Evolutionary conservation across 2,888 invertebrate genomes (phyloP).

Genomic region (Hyposoter didymator): DNA sequence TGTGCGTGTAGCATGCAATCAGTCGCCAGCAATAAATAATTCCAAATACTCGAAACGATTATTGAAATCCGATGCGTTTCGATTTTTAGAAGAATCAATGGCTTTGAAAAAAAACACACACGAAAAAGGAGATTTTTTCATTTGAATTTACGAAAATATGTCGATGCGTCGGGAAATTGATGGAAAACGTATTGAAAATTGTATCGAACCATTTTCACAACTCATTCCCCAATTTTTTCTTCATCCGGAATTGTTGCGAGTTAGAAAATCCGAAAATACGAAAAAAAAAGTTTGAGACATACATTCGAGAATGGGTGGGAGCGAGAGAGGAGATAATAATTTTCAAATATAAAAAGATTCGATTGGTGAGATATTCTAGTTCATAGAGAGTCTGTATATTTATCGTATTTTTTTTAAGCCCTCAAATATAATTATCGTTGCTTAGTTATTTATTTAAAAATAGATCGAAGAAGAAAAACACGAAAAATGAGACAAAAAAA

Average conservation of each 20-base stretch:
- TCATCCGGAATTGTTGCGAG: not conserved
- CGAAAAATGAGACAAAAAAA: not conserved
- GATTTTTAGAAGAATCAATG: not conserved
- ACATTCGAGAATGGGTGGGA: conserved; percentile 53
- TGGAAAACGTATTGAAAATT: not conserved
- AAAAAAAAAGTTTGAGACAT: conserved; percentile 12
- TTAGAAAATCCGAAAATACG: conserved; percentile 5
- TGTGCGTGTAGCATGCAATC: conserved; percentile 27
- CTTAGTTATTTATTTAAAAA: conserved; percentile 74
- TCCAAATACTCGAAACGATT: not conserved
- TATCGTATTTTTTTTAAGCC: conserved; percentile 69
- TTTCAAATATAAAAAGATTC: conserved; percentile 41
- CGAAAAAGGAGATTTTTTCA: not conserved
- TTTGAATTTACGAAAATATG: not conserved
- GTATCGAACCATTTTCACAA: not conserved
- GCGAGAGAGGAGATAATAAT: conserved; percentile 13
- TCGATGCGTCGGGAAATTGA: not conserved
- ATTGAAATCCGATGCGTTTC: too few species aligned
- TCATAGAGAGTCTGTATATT: conserved; percentile 71
- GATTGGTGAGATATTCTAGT: conserved; percentile 55
- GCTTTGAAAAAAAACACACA: not conserved
- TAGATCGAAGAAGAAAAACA: conserved; percentile 47
- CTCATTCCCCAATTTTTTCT: not conserved
- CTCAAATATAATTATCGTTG: conserved; percentile 72
- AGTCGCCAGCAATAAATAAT: conserved; percentile 23